These are phyloP conservation scores for Pelecanoides urinatrix DNA, from an alignment of 2,113 vertebrate species.

Conservation along the genomic window DNA sequence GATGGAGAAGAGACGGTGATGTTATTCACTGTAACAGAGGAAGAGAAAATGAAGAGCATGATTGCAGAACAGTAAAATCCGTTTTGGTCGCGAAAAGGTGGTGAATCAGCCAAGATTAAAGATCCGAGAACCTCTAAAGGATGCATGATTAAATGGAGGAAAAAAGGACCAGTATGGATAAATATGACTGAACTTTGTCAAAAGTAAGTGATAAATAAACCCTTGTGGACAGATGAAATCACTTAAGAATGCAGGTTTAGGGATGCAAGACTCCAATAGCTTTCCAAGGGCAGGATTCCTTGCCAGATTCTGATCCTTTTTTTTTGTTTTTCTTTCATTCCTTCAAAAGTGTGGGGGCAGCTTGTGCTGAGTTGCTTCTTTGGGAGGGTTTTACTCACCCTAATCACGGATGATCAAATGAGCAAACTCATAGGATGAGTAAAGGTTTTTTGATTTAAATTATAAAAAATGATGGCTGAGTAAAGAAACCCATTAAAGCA, in stretches of 20 bases:
- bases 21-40: background rate
- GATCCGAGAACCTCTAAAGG: background rate
- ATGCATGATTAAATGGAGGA: background rate
- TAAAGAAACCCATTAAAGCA: slow-evolving; percentile 7
- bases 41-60: background rate
- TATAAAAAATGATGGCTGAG: slow-evolving; percentile 28
- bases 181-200: slow-evolving; percentile 40
- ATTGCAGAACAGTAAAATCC: background rate
- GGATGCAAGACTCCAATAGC: background rate
- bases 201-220: slow-evolving; percentile 18
- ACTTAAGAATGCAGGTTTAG: background rate
- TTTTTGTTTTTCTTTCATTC: background rate
- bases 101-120: background rate
- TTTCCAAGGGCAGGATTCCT: background rate
- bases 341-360: background rate
- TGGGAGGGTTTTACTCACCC: slow-evolving; percentile 18
- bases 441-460: slow-evolving; percentile 5
- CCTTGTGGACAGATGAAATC: background rate
- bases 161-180: background rate
- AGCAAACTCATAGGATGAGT: slow-evolving; percentile 26
- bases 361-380: slow-evolving; percentile 42
- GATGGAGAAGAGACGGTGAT: background rate
- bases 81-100: background rate
- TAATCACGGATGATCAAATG: slow-evolving; percentile 20
- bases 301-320: slow-evolving; percentile 15